Base-by-base conservation (phyloP, 2,888 invertebrate genomes). In the Sinhomidia bicolor region DNA sequence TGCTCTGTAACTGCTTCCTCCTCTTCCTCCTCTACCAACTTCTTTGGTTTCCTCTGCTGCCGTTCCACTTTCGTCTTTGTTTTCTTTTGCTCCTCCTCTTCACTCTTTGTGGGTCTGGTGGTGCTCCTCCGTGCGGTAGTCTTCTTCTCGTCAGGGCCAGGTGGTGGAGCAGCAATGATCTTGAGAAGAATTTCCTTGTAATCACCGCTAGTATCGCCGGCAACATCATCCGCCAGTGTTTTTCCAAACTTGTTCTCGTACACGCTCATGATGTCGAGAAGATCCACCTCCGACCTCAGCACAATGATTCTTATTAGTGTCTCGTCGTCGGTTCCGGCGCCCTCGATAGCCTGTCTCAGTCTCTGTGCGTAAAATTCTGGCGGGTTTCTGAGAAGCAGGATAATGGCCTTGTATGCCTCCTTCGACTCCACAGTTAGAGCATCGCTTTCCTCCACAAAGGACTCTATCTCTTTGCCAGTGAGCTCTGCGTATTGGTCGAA, bases 221-320 rank as follows among this genome's bases (percentile, higher is more conserved):
- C 92, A 9, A 94, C 92, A n/a, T 91, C 93, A n/a, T 93, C 93
- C n/a, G 91, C 91, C 68, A 94, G 89, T 62, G 92, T 92, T 65
- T 92, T 93, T 17, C 93, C 93, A 89, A 93, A 93, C 68, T 93
- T 91, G 82, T 92, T 92, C 82, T 93, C 91, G 90, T 93, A 94
- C 79, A 91, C 91, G 5, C 92, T 93, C 88, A 93, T 93, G 82
- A 94, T 93, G 78, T 93, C 93, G 32, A 92, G 92, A 17, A 94
- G 92, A 91, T 94, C 94, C 91, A 93, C 91, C 93, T 93, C 92
- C 86, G 93, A 92, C 91, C 93, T 88, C 23, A 93, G 93, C 85
- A 94, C 93, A 62, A 94, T 88, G 36, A 94, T 93, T 88, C 94
- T 93, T 68, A 94, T 94, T 90, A 94, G 91, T 14, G 93, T 93